A percentile compares a stretch with the other conserved stretches of the same genome.
phyloP scores from a whole-genome alignment of 2,797 vertebrate genomes.

The Tamandua tetradactyla region DNA sequence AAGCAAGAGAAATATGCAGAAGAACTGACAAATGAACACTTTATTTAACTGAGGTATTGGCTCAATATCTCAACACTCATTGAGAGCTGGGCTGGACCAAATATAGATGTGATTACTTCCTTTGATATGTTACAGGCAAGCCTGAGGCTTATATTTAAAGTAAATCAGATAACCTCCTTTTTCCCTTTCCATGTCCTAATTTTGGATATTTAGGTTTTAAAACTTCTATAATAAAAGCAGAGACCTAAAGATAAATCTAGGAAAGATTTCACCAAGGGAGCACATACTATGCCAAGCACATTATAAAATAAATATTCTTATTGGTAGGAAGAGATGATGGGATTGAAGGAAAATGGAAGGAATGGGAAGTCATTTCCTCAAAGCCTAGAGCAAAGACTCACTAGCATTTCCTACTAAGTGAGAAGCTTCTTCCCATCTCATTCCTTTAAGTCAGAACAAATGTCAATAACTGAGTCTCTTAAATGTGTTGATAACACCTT shows the following conservation, averaged over 20 bases:
- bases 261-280: background rate
- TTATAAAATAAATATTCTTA: background rate
- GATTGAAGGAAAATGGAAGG: background rate
- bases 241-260: background rate
- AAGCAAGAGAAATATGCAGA: background rate
- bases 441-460: background rate
- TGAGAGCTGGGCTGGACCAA: background rate
- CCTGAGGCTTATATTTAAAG: background rate
- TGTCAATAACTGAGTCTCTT: background rate
- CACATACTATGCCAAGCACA: background rate
- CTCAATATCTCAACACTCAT: background rate
- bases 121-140: background rate
- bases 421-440: background rate
- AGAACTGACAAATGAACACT: background rate
- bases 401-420: background rate
- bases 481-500: background rate
- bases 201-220: background rate
- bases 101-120: background rate
- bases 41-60: background rate
- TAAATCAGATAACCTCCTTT: background rate
- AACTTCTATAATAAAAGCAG: background rate
- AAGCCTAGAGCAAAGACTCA: background rate
- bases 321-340: background rate
- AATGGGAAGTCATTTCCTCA: background rate
- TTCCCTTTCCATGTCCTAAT: background rate